Evolutionary conservation across 37 sponge, comb jelly and placozoan genomes (phyloP), one percentile per base, ranked within the genome.

Genomic region (Haliclona indistincta): DNA sequence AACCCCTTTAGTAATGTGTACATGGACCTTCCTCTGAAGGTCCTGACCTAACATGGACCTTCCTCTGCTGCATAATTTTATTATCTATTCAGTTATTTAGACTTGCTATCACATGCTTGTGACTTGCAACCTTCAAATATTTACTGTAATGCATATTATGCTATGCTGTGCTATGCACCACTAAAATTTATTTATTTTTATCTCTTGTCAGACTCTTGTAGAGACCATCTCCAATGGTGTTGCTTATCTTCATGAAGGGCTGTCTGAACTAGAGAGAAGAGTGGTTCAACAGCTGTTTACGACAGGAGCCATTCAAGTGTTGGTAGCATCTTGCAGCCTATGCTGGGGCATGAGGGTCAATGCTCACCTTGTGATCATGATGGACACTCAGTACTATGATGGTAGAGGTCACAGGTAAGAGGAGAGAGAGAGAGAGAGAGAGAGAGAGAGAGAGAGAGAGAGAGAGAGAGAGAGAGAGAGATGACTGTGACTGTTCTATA

Each of bases 311-410:
- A 67, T 93, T 5, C 95, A 94, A 51, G 89, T 98, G 44, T 55
- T 98, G 64, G 91, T 98, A 29, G 90, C 82, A 7, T 95, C 99
- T 0, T 67, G 87, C 32, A 87, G 61, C 75, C 77, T 98, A 35
- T 86, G 88, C 63, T 98, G 93, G 96, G 91, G 86, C 1, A 75
- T 95, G 60, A 68, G 37, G 19, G 69, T 85, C 63, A 83, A 76
- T 22, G 80, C 94, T 36, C 86, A 98, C 69, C 87, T 98, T n/a
- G 91, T 93, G 30, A 84, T 98, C 38, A 61, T 98, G 78, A 95
- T 98, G 94, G 99, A 98, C 68, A 98, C 99, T 36, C 96, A 95
- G 79, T 95, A 88, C 73, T 98, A 88, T 68, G 99, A 98, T 69
- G 99, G 99, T 2, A 54, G 88, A 54, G 86, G 85, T 28, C 99